Percentiles rank a stretch among this genome's conserved stretches.
phyloP scores from a whole-genome alignment of 2,888 invertebrate species.

The Chrysodeixis includens region DNA sequence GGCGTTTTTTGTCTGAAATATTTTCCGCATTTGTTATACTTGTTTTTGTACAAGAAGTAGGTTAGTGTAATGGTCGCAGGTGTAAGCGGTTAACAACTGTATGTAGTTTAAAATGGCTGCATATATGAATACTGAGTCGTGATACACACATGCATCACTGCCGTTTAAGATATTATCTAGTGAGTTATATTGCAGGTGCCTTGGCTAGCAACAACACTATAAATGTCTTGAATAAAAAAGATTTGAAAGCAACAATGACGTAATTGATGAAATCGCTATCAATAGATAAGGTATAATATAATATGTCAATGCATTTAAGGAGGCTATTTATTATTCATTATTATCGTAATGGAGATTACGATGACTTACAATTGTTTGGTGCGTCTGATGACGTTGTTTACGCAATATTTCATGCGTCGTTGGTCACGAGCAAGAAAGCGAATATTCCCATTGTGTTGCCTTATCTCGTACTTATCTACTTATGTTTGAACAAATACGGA shows the following conservation, averaged over 20 bases:
- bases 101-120: conserved; percentile 28
- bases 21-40: neutral
- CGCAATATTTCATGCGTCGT: conserved; percentile 68
- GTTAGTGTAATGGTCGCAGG: conserved; percentile 16
- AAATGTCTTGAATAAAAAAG: neutral
- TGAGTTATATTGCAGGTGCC: conserved; percentile 28
- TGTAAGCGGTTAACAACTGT: conserved; percentile 12
- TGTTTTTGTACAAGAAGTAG: conserved; percentile 15
- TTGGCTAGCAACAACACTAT: conserved; percentile 7
- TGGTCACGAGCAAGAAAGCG: conserved; percentile 70
- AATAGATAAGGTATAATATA: no score
- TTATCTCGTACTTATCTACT: conserved; percentile 51
- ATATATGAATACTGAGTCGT: conserved; percentile 19
- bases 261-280: conserved; percentile 16
- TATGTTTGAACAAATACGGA: conserved; percentile 47
- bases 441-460: conserved; percentile 60
- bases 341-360: conserved; percentile 49
- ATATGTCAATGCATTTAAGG: conserved; percentile 27
- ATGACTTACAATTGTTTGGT: conserved; percentile 50
- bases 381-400: conserved; percentile 62
- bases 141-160: conserved; percentile 29
- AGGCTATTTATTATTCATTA: conserved; percentile 23
- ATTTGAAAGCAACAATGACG: conserved; percentile 12
- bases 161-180: conserved; percentile 35
- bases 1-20: conserved; percentile 7